Evolutionary conservation across 2,797 vertebrate genomes (phyloP), one percentile per base, ranked within the genome.

Genomic region (Naso thynnoides): DNA sequence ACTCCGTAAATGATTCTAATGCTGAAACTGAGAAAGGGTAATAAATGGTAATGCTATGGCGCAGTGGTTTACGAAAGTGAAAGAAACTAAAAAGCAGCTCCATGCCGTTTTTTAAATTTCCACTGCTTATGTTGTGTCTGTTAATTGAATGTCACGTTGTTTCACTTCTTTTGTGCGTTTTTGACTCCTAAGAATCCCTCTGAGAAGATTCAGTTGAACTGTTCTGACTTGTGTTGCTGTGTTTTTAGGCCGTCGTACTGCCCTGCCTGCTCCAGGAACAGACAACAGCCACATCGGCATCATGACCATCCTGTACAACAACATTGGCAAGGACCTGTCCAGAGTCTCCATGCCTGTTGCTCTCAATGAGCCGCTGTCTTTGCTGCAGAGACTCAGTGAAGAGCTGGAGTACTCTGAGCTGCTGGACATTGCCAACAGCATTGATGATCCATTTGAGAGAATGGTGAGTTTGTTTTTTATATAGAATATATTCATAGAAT

Each of bases 301-400:
- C 79, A 97, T 97, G 95, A 91, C 92, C 78, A 96, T 98, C 33
- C 92, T 98, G 26, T 94, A 96, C 66, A 98, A 97, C 94, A 98
- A 97, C 92, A 96, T 98, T 0, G 97, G 97, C 42, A 98, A 97
- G 66, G 97, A 98, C 82, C 91, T 98, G 86, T 98, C 97, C 0
- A 94, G 96, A 5, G 93, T 98, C 24, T 97, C 97, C 0, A 96
- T 97, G 96, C 96, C 97, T 0, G 95, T 94, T 1, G 95, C 94
- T 65, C 95, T 97, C 5, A 95, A 95, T 19, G 95, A 95, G 80
- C 94, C 95, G 0, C 3, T 95, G 58, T 91, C 60, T 58, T 92
- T 96, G 2, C 93, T 98, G 73, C 97, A 98, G 94, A 92, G 96
- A 0, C 87, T 98, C 45, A 95, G 94, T 0, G 97, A 98, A 74